These are phyloP conservation scores for Teleogryllus oceanicus DNA, from an alignment of 2,888 invertebrate genomes.

Conservation along the genomic window DNA sequence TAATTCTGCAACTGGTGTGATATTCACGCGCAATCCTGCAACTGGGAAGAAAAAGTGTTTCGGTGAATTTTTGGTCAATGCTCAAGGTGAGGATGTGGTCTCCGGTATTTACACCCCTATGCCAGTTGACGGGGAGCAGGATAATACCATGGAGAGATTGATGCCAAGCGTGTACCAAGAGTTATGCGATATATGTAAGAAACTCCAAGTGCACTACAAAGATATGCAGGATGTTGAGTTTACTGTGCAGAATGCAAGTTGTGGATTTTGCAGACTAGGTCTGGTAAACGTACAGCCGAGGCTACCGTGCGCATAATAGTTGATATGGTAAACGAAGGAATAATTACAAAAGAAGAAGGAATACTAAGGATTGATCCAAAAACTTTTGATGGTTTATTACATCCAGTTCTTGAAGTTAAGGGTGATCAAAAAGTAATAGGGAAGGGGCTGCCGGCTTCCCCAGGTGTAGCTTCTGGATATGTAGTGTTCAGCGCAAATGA, in stretches of 20 bases:
- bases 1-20: slow-evolving; percentile 18
- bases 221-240: not conserved
- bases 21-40: not conserved
- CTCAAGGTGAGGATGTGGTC: slow-evolving; percentile 2
- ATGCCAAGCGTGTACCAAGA: not conserved
- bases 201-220: not conserved
- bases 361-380: no score
- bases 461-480: no score
- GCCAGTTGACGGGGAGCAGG: slow-evolving; percentile 2
- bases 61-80: not conserved
- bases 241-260: not conserved
- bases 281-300: not conserved
- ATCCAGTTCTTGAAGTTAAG: no score
- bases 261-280: slow-evolving; percentile 10
- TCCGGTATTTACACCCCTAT: not conserved
- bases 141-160: not conserved
- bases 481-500: no score
- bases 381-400: no score
- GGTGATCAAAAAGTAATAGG: no score
- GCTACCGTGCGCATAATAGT: not conserved
- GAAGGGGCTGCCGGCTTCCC: no score
- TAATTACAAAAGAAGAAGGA: not conserved
- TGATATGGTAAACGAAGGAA: slow-evolving; percentile 10
- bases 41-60: not conserved
- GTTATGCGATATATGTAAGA: not conserved